phyloP scores from a whole-genome alignment of 2,797 vertebrate species.

The Oophaga sylvatica region DNA sequence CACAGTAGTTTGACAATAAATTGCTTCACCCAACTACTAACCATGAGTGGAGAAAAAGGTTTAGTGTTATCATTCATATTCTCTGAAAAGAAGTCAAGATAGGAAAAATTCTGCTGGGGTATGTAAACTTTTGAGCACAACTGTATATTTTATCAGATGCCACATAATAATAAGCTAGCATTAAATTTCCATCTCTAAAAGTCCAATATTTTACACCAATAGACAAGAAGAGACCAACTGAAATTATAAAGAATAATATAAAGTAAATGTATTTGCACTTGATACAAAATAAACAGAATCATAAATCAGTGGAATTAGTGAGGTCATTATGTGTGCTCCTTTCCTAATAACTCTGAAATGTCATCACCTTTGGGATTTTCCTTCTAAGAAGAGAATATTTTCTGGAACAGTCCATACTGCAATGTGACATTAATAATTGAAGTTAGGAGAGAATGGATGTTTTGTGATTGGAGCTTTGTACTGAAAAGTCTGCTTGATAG shows the following conservation, averaged over 20 bases:
- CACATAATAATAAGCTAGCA: neutral
- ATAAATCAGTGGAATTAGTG: conserved; percentile 34
- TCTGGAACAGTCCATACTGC: neutral
- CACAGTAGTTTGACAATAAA: too few species aligned
- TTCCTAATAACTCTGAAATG: conserved; percentile 53
- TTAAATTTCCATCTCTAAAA: neutral
- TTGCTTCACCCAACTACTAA: too few species aligned
- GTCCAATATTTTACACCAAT: neutral
- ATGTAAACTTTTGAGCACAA: too few species aligned
- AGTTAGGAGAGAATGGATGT: conserved; percentile 1
- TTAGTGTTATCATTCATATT: too few species aligned
- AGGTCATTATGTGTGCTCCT: conserved; percentile 30
- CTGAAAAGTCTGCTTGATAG: conserved; percentile 26
- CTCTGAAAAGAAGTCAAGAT: too few species aligned
- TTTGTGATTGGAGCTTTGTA: conserved; percentile 29
- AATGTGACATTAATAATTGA: conserved; percentile 53
- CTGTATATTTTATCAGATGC: too few species aligned
- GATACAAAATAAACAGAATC: conserved; percentile 31
- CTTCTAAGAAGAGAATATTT: conserved; percentile 19
- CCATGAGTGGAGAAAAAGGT: too few species aligned
- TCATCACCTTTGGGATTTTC: conserved; percentile 53
- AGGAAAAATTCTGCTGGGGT: too few species aligned
- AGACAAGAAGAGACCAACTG: neutral
- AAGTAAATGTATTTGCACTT: conserved; percentile 39
- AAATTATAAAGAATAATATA: neutral